These are phyloP conservation scores for Cydia fagiglandana DNA, from an alignment of 1,140 invertebrate genomes.

Conservation along the genomic window DNA sequence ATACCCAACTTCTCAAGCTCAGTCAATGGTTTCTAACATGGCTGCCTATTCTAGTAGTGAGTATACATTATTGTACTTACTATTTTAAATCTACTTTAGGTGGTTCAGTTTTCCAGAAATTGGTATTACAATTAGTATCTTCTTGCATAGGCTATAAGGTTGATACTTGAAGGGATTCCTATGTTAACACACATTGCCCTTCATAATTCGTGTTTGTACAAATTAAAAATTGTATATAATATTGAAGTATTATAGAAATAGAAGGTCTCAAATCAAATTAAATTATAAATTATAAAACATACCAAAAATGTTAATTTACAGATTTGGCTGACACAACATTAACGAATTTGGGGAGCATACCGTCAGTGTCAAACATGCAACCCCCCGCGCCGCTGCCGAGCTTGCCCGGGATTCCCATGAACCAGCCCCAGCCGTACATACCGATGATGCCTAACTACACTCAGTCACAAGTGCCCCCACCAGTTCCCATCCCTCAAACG, in stretches of 20 bases:
- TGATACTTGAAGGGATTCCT: too few relatives aligned
- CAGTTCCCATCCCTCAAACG: constrained; percentile 43
- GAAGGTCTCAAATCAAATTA: too few relatives aligned
- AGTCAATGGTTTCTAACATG: constrained; percentile 71
- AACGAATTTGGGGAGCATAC: constrained; percentile 72
- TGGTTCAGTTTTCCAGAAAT: too few relatives aligned
- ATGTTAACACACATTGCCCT: too few relatives aligned
- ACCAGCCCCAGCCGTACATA: constrained; percentile 78
- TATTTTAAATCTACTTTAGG: constrained; percentile 8
- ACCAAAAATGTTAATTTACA: constrained; percentile 44
- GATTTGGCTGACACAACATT: constrained; percentile 72
- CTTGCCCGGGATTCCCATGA: constrained; percentile 82
- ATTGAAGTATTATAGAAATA: too few relatives aligned
- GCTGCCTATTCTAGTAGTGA: constrained; percentile 73
- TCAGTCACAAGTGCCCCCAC: constrained; percentile 49
- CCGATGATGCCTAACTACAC: constrained; percentile 76
- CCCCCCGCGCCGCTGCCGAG: constrained; percentile 76
- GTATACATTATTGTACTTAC: constrained; percentile 43
- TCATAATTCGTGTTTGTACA: too few relatives aligned
- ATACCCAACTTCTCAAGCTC: constrained; percentile 46
- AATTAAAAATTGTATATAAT: too few relatives aligned
- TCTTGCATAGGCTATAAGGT: too few relatives aligned
- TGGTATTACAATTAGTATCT: too few relatives aligned
- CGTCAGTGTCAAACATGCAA: constrained; percentile 70
- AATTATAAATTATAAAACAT: too few relatives aligned